phyloP scores from a whole-genome alignment of 2,113 vertebrate genomes.

The Nesogale talazaci region DNA sequence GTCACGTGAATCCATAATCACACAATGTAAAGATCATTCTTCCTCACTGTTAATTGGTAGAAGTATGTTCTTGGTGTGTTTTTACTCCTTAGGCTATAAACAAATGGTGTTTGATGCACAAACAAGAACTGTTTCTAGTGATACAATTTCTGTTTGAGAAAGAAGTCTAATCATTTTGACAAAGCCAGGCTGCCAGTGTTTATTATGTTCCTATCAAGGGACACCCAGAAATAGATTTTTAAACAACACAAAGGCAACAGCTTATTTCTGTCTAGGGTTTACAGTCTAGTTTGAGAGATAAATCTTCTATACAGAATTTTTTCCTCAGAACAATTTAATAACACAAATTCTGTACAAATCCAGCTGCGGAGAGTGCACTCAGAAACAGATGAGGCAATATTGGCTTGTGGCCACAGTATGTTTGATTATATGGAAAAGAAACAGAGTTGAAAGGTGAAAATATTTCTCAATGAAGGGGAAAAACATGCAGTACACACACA shows the following conservation, averaged over 20 bases:
- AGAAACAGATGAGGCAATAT: not conserved
- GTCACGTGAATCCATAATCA: conserved; percentile 1
- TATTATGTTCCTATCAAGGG: not conserved
- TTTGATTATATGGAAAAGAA: not conserved
- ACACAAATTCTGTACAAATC: not conserved
- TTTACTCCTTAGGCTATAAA: not conserved
- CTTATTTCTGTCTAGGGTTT: not conserved
- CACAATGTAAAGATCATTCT: not conserved
- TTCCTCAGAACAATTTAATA: not conserved
- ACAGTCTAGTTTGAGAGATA: not conserved
- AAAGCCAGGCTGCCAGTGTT: conserved; percentile 5
- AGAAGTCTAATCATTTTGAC: not conserved
- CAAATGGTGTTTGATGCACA: not conserved
- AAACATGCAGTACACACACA: not conserved
- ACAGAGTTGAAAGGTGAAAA: not conserved
- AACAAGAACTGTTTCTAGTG: conserved; percentile 35
- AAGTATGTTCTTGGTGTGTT: not conserved
- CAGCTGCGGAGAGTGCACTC: not conserved
- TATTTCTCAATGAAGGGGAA: not conserved
- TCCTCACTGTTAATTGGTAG: not conserved
- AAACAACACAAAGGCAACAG: conserved; percentile 9
- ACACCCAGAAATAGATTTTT: conserved; percentile 5
- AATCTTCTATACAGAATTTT: not conserved
- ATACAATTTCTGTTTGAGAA: conserved; percentile 46
- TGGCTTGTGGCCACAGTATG: not conserved